phyloP scores from a whole-genome alignment of 1,140 invertebrate genomes.

The Antheraea pernyi region DNA sequence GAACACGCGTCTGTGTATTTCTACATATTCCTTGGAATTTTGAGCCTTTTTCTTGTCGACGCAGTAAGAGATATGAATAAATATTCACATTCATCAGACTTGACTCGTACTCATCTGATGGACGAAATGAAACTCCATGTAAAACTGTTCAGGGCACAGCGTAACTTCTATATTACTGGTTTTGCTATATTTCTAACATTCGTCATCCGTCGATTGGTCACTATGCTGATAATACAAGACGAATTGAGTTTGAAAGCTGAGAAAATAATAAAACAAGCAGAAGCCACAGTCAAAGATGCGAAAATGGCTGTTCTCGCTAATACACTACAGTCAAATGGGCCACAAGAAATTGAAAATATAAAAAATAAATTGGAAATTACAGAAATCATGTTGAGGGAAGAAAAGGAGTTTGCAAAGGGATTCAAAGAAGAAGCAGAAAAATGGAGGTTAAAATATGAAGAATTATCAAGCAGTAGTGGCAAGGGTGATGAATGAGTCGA shows the following conservation, averaged over 20 bases:
- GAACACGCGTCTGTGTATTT: constrained; percentile 60
- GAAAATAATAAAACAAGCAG: constrained; percentile 65
- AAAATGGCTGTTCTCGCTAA: constrained; percentile 49
- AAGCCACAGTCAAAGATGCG: constrained; percentile 52
- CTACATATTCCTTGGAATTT: constrained; percentile 55
- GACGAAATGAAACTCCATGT: constrained; percentile 67
- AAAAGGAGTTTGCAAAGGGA: constrained; percentile 42
- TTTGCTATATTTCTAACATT: constrained; percentile 73
- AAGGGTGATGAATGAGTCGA: constrained; percentile 41
- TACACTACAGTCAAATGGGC: constrained; percentile 25
- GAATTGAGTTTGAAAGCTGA: constrained; percentile 61
- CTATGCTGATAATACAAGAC: constrained; percentile 70
- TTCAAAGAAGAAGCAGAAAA: constrained; percentile 47
- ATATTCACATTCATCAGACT: constrained; percentile 49
- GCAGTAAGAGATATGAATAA: constrained; percentile 72
- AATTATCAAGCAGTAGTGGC: constrained; percentile 23
- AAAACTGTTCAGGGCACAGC: constrained; percentile 69
- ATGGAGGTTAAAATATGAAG: constrained; percentile 55
- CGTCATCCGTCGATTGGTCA: constrained; percentile 62
- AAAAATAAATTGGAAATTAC: constrained; percentile 41
- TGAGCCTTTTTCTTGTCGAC: constrained; percentile 62
- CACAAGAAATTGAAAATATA: constrained; percentile 32
- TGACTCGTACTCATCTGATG: constrained; percentile 36
- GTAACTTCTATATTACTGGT: constrained; percentile 73
- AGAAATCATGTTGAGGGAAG: constrained; percentile 39